These are phyloP conservation scores for Ceratothoa steindachneri DNA, from an alignment of 2,888 invertebrate species.

Conservation along the genomic window DNA sequence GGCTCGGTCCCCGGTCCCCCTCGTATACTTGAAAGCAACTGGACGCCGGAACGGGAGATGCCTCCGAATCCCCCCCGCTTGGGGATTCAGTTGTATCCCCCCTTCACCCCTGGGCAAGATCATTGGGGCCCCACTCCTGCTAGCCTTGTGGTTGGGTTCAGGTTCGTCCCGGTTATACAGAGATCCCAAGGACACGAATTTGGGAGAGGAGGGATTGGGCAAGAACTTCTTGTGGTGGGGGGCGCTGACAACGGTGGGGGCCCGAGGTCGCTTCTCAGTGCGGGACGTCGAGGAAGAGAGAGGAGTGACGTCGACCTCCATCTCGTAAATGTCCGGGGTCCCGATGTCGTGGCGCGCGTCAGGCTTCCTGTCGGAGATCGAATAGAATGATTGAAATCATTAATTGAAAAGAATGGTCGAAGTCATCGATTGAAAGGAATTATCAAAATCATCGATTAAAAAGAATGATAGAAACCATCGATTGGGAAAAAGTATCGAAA, in stretches of 20 bases:
- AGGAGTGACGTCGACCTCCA: slow-evolving; percentile 29
- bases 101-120: neutral
- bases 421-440: too few relatives aligned
- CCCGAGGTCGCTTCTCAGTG: neutral
- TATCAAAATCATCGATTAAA: neutral
- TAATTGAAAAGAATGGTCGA: neutral
- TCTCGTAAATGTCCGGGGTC: slow-evolving; percentile 39
- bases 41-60: slow-evolving; percentile 40
- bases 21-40: slow-evolving; percentile 38
- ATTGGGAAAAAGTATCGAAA: too few relatives aligned
- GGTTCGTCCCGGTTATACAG: neutral
- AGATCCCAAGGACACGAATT: slow-evolving; percentile 24
- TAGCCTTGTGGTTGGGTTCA: neutral
- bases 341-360: slow-evolving; percentile 24
- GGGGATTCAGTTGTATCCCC: neutral
- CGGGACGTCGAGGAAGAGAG: neutral
- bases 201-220: neutral
- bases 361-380: slow-evolving; percentile 27
- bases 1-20: neutral
- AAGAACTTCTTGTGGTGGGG: slow-evolving; percentile 22
- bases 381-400: neutral
- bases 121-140: neutral
- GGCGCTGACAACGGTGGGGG: slow-evolving; percentile 18
- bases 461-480: neutral
- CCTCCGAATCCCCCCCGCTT: slow-evolving; percentile 12